Evolutionary conservation across 2,113 vertebrate genomes (phyloP), one percentile per base, ranked within the genome.

Genomic region (Chionodraco myersi): DNA sequence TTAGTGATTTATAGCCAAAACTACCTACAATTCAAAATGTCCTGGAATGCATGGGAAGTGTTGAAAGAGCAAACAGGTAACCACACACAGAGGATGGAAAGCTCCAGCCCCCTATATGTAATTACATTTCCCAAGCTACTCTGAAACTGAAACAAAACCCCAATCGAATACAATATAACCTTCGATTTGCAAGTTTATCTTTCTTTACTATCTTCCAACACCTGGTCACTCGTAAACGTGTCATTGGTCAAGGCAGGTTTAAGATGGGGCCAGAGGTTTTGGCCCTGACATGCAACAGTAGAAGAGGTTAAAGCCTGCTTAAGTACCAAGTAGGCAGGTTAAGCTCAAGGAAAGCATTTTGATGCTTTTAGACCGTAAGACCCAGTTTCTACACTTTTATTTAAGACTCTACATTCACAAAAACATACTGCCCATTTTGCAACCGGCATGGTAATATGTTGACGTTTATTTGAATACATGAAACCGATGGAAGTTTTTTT

Each of bases 1-100:
- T 41, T 44, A 58, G 10, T 74, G 58, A 80, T 86, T 75, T 66
- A 79, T 75, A 79, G 52, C 41, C 36, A 48, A 45, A 60, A 36
- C 16, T 61, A 21, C 48, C 6, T 59, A 45, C 16, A 51, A 52
- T n/a, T 61, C 1, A 64, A 14, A 72, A 49, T 10, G 45, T 6
- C 0, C n/a, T 52, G 30, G 74, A 51, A 26, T 77, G 65, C 44
- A 4, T 11, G 10, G 34, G 48, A 72, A 66, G 61, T 60, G 59
- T 18, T 86, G 23, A 75, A 75, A 5, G 34, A 68, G 62, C 63
- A 69, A 64, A 21, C 56, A 5, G 48, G 23, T 44, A 84, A n/a
- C 48, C 60, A 63, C 80, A 80, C 56, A 79, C 56, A 41, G 30
- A 77, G 13, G 18, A 61, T 58, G 16, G 30, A 18, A 54, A 56